phyloP scores from a whole-genome alignment of 2,888 invertebrate species.

The Bugula neritina region DNA sequence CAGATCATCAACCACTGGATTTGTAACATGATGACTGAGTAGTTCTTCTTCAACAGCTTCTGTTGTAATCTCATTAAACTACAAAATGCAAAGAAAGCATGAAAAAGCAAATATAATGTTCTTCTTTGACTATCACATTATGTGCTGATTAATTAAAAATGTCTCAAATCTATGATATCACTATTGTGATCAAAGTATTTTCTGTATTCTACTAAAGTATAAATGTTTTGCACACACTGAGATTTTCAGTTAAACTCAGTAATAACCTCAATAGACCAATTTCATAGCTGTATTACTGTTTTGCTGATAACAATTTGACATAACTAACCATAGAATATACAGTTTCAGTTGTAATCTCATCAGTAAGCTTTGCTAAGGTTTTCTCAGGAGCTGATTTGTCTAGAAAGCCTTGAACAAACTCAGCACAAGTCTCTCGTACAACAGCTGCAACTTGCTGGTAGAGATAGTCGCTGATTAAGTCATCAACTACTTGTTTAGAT shows the following conservation, averaged over 20 bases:
- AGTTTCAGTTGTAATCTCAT: neutral
- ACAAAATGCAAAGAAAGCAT: too few relatives aligned
- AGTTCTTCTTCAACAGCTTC: slow-evolving; percentile 40
- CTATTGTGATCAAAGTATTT: too few relatives aligned
- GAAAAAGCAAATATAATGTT: neutral
- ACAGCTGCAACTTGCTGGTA: neutral
- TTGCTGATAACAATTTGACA: too few relatives aligned
- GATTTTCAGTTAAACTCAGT: too few relatives aligned
- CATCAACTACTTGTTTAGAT: neutral
- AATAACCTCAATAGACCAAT: too few relatives aligned
- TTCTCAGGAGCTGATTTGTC: neutral
- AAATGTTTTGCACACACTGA: too few relatives aligned
- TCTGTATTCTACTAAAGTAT: too few relatives aligned
- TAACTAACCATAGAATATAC: slow-evolving; percentile 6
- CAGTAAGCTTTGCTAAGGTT: neutral
- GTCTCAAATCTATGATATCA: too few relatives aligned
- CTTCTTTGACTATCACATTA: too few relatives aligned
- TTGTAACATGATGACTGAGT: slow-evolving; percentile 37
- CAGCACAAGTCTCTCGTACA: slow-evolving; percentile 17
- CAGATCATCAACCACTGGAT: slow-evolving; percentile 38
- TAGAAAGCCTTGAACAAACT: slow-evolving; percentile 12
- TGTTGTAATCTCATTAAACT: slow-evolving; percentile 38
- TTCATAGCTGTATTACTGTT: too few relatives aligned
- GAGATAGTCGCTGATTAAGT: neutral
- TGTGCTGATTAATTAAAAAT: too few relatives aligned